phyloP scores from a whole-genome alignment of 37 sponge, comb jelly and placozoan species.

The Haliclona indistincta region DNA sequence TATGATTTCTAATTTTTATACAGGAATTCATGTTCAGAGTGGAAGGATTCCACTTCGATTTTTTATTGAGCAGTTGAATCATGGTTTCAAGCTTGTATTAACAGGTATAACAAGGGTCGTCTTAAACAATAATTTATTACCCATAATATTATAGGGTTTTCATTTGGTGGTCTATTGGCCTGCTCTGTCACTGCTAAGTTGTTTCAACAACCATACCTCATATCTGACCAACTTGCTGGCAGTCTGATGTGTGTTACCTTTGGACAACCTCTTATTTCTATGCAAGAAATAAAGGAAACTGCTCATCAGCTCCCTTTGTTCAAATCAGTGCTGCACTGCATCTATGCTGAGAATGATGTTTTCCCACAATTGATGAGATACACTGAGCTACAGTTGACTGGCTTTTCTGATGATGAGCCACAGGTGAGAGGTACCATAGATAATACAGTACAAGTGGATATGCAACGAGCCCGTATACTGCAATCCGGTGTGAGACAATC shows the following conservation, averaged over 20 bases:
- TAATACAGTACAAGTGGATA: too few species aligned
- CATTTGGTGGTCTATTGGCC: slow-evolving; percentile 46
- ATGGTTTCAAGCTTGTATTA: slow-evolving; percentile 10
- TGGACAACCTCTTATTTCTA: slow-evolving; percentile 31
- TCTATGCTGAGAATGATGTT: slow-evolving; percentile 16
- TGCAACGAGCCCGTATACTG: too few species aligned
- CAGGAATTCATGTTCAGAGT: background rate
- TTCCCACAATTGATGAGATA: slow-evolving; percentile 21
- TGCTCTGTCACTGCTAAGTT: slow-evolving; percentile 19
- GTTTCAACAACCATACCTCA: slow-evolving; percentile 20
- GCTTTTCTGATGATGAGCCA: background rate
- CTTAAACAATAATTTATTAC: background rate
- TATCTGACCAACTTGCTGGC: slow-evolving; percentile 21
- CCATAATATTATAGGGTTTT: slow-evolving; percentile 20
- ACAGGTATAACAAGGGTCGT: slow-evolving; percentile 1
- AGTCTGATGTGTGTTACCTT: slow-evolving; percentile 45
- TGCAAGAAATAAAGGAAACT: background rate
- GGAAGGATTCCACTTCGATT: slow-evolving; percentile 14
- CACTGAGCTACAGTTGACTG: background rate
- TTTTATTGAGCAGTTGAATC: slow-evolving; percentile 10
- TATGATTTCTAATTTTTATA: background rate
- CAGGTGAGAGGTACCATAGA: background rate
- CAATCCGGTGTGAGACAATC: too few species aligned
- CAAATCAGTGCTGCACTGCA: background rate
- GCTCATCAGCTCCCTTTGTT: slow-evolving; percentile 3